Evolutionary conservation across 2,113 vertebrate genomes (phyloP).

Genomic region (Neomonachus schauinslandi): DNA sequence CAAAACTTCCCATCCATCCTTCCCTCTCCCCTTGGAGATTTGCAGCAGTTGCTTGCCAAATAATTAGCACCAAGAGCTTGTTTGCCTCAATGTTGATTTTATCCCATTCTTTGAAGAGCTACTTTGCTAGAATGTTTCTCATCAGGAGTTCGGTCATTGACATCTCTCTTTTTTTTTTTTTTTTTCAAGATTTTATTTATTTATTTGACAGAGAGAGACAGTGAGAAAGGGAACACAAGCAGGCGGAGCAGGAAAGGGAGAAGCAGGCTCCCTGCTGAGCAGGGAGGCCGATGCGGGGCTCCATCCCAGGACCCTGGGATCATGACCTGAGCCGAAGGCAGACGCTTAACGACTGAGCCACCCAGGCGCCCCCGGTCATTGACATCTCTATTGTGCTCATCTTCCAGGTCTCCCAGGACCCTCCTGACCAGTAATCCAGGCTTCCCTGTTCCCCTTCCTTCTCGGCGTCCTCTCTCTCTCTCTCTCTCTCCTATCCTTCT

Average conservation of each 20-base stretch:
- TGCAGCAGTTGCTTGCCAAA: constrained; percentile 39
- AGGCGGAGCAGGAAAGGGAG: too few relatives aligned
- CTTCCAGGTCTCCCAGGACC: background rate
- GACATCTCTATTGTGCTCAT: background rate
- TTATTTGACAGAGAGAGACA: too few relatives aligned
- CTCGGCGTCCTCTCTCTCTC: too few relatives aligned
- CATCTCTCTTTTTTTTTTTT: background rate
- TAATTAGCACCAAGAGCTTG: constrained; percentile 55
- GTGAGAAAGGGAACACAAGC: too few relatives aligned
- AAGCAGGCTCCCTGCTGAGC: too few relatives aligned
- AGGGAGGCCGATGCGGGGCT: too few relatives aligned
- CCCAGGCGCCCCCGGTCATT: background rate
- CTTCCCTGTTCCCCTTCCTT: background rate
- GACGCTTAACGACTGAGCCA: too few relatives aligned
- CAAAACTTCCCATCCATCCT: constrained; percentile 21
- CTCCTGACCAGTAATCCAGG: background rate
- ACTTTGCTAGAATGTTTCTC: constrained; percentile 2
- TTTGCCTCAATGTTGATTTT: constrained; percentile 39
- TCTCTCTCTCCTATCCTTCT: background rate
- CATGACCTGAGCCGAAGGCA: too few relatives aligned
- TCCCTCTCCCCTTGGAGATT: constrained; percentile 51
- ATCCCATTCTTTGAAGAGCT: constrained; percentile 46
- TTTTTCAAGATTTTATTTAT: too few relatives aligned
- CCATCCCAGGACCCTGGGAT: too few relatives aligned
- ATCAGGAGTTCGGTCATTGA: background rate